These are phyloP conservation scores for Geococcyx californianus DNA, from an alignment of 2,113 vertebrate genomes.

Conservation along the genomic window DNA sequence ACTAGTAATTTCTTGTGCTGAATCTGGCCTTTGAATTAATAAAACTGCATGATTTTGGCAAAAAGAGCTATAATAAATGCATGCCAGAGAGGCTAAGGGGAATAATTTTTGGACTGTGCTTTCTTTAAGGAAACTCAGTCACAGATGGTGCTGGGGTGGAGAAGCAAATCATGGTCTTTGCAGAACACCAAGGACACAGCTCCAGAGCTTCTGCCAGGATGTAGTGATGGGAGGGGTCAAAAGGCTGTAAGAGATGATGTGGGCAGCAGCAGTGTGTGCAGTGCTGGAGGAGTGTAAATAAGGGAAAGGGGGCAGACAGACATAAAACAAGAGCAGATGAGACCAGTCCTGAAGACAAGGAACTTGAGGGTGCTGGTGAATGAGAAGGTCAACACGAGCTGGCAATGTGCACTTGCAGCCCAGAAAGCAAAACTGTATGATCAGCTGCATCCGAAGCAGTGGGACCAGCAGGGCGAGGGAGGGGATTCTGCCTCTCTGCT, in stretches of 20 bases:
- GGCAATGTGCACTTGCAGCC: too few species aligned
- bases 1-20: not conserved
- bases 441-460: too few species aligned
- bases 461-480: too few species aligned
- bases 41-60: not conserved
- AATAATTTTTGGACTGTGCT: not conserved
- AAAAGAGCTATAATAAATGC: not conserved
- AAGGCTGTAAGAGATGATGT: not conserved
- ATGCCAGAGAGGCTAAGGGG: not conserved
- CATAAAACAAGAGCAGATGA: not conserved
- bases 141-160: rapidly evolving
- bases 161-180: not conserved
- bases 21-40: not conserved
- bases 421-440: too few species aligned
- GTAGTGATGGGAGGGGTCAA: not conserved
- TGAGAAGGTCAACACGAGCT: too few species aligned
- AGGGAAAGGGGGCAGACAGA: not conserved
- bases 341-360: too few species aligned
- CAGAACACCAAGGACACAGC: not conserved
- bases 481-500: too few species aligned
- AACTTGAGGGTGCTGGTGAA: too few species aligned
- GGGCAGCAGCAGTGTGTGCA: rapidly evolving
- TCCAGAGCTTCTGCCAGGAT: not conserved
- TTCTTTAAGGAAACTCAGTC: not conserved
- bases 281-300: not conserved